Conservation (phyloP, 2,113 vertebrate genomes). For the Bubo blakistoni region DNA sequence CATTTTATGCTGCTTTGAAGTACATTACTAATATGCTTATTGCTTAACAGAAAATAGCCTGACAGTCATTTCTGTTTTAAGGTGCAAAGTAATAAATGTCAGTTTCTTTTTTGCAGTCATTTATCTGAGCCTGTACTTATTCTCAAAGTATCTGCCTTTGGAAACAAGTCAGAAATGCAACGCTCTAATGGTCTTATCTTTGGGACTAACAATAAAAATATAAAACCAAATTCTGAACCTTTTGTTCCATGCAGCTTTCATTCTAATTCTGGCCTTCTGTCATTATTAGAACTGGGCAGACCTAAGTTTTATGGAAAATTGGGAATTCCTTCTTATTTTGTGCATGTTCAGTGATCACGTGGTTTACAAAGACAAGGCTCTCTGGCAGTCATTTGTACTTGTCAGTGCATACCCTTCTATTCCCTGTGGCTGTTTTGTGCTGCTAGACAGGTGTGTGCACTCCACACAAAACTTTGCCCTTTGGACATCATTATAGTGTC, state of each 20-base stretch:
- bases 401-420: slow-evolving; percentile 34
- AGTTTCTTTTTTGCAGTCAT: slow-evolving; percentile 17
- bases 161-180: slow-evolving; percentile 19
- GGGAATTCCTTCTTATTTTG: not conserved
- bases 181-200: not conserved
- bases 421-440: slow-evolving; percentile 36
- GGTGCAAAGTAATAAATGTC: slow-evolving; percentile 54
- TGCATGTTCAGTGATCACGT: not conserved
- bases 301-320: not conserved
- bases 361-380: not conserved
- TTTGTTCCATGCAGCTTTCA: not conserved
- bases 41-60: slow-evolving; percentile 54
- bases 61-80: slow-evolving; percentile 28
- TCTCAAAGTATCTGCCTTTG: not conserved
- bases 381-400: slow-evolving; percentile 46
- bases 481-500: slow-evolving; percentile 40
- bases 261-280: not conserved
- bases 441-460: slow-evolving; percentile 52
- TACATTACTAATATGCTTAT: slow-evolving; percentile 42
- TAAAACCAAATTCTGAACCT: not conserved
- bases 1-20: slow-evolving; percentile 66
- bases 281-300: not conserved
- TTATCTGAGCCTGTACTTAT: slow-evolving; percentile 16
- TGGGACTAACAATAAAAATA: not conserved
- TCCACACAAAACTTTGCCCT: slow-evolving; percentile 41